Evolutionary conservation across 2,888 invertebrate genomes (phyloP).

Genomic region (Syrista parreyssii): DNA sequence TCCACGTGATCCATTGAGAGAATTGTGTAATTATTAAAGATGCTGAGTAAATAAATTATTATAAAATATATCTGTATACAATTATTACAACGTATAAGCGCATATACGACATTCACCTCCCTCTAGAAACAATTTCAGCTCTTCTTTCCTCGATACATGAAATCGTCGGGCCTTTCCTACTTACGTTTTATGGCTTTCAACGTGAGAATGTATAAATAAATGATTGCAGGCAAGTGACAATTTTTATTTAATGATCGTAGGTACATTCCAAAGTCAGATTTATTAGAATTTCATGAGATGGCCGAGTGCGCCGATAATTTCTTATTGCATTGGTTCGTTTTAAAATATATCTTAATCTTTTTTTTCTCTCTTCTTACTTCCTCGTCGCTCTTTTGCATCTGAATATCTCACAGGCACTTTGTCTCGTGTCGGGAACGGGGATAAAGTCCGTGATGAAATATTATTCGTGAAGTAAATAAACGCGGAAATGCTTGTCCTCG

Average conservation of each 20-base stretch:
- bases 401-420: slow-evolving; percentile 61
- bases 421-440: slow-evolving; percentile 44
- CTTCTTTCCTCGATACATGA: no score
- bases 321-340: slow-evolving; percentile 52
- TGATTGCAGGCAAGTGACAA: neutral
- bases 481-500: neutral
- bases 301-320: slow-evolving; percentile 44
- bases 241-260: slow-evolving; percentile 54
- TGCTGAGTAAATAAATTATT: neutral
- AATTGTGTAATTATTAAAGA: neutral
- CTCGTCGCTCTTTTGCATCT: slow-evolving; percentile 41
- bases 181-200: neutral
- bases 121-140: no score
- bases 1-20: neutral
- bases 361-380: slow-evolving; percentile 21
- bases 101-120: neutral
- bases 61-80: neutral
- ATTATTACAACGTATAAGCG: neutral
- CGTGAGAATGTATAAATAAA: neutral
- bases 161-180: no score
- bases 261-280: slow-evolving; percentile 52
- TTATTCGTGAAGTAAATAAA: slow-evolving; percentile 13
- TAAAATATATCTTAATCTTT: slow-evolving; percentile 50
- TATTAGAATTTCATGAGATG: slow-evolving; percentile 37
- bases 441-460: slow-evolving; percentile 23